Base-by-base conservation (phyloP, 2,888 invertebrate genomes). In the Agriopis leucophaearia region DNA sequence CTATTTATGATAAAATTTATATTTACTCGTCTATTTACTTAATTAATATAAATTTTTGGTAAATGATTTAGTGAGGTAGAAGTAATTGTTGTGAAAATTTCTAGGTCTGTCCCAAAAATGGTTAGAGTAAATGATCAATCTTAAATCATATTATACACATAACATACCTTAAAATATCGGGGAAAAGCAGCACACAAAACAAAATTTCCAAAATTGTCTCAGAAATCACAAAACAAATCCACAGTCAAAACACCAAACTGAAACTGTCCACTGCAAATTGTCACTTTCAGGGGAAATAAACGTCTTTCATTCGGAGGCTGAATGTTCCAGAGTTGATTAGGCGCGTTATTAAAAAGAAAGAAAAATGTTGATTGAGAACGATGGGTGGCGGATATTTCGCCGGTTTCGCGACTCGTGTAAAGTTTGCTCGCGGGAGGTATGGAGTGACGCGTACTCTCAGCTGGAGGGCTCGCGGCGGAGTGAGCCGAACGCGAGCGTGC, bases 381-480 rank as follows among this genome's bases (percentile, higher is more conserved):
- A 76, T 72, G 74, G 70, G 44, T 15, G 48, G 38, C 27, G 51
- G 44, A 44, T 58, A 56, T 48, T 55, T 60, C 62, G 61, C 75
- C 75, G 75, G 78, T 78, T 71, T 74, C 79, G 80, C 74, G 75
- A 78, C 74, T 90, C 92, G 93, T 81, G 87, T 91, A 92, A 94
- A 94, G 93, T 94, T 94, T 94, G 87, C 73, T 73, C 71, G 66
- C 62, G 68, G 42, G 66, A 69, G 68, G 70, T 66, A 52, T 63
- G 61, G 58, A 67, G 70, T 63, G 65, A 74, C 82, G 83, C 89
- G 88, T 85, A 70, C 77, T 70, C 72, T 78, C 78, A 68, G 78
- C 71, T 72, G 71, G 81, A 83, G 79, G 75, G 81, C 84, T 83
- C 85, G 87, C 89, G 87, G 77, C 90, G 89, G 86, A 91, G 84